Percentiles rank a stretch among this genome's conserved stretches.
Evolutionary conservation across 2,113 vertebrate genomes (phyloP).

Genomic region (Rhea pennata): DNA sequence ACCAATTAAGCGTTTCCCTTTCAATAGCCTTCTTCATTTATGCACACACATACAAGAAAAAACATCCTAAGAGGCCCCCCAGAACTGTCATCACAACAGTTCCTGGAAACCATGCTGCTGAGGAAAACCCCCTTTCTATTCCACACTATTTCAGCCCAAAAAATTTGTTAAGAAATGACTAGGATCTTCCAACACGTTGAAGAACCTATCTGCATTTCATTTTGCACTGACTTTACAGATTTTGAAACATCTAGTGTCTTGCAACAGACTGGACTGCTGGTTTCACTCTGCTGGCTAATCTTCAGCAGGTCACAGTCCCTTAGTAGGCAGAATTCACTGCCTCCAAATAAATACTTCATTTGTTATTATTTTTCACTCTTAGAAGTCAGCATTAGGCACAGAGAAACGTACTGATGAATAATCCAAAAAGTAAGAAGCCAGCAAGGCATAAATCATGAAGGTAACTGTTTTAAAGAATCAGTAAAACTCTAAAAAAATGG

Average conservation of each 20-base stretch:
- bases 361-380: fast-evolving
- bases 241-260: background rate
- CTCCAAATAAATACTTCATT: background rate
- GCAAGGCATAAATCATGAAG: background rate
- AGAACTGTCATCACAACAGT: fast-evolving
- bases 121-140: background rate
- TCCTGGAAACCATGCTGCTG: background rate
- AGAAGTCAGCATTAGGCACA: background rate
- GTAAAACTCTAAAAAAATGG: background rate
- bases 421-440: background rate
- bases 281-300: background rate
- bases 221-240: background rate
- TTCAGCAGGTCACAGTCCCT: background rate
- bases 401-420: background rate
- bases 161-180: background rate
- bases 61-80: background rate
- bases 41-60: background rate
- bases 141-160: background rate
- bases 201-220: background rate
- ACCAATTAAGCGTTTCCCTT: background rate
- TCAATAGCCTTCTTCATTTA: background rate
- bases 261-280: background rate
- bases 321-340: background rate
- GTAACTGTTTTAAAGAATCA: background rate
- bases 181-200: background rate